Conservation (phyloP, 2,888 invertebrate genomes). For the Hydriomena furcata region DNA sequence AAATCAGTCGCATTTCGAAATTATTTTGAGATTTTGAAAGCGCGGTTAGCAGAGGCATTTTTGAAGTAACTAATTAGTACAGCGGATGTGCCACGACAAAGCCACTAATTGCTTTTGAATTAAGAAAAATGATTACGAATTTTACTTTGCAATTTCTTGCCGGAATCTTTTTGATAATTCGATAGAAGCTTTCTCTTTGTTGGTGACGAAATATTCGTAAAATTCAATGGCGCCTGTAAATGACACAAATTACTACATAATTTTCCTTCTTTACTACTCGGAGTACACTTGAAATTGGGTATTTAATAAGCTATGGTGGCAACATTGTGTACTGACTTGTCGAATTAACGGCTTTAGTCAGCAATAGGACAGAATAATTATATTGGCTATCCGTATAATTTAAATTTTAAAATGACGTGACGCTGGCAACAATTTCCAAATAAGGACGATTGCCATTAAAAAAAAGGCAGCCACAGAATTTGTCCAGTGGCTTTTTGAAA, state of each 20-base stretch:
- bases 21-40: constrained; percentile 19
- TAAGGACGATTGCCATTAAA: too few relatives aligned
- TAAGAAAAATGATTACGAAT: constrained; percentile 43
- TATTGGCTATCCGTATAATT: too few relatives aligned
- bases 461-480: too few relatives aligned
- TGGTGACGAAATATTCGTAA: neutral
- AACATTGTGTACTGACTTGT: too few relatives aligned
- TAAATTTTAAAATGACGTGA: too few relatives aligned
- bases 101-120: constrained; percentile 51
- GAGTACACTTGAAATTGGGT: too few relatives aligned
- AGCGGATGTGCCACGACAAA: constrained; percentile 46
- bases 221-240: neutral
- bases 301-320: too few relatives aligned
- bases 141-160: constrained; percentile 28
- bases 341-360: too few relatives aligned
- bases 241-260: neutral
- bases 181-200: constrained; percentile 4
- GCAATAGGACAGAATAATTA: too few relatives aligned
- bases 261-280: too few relatives aligned
- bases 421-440: too few relatives aligned
- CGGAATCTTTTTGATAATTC: constrained; percentile 11
- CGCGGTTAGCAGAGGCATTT: constrained; percentile 58
- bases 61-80: constrained; percentile 58
- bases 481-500: neutral
- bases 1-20: constrained; percentile 17